These are phyloP conservation scores for Alloplasta piceator DNA, from an alignment of 2,888 invertebrate species.

Conservation along the genomic window DNA sequence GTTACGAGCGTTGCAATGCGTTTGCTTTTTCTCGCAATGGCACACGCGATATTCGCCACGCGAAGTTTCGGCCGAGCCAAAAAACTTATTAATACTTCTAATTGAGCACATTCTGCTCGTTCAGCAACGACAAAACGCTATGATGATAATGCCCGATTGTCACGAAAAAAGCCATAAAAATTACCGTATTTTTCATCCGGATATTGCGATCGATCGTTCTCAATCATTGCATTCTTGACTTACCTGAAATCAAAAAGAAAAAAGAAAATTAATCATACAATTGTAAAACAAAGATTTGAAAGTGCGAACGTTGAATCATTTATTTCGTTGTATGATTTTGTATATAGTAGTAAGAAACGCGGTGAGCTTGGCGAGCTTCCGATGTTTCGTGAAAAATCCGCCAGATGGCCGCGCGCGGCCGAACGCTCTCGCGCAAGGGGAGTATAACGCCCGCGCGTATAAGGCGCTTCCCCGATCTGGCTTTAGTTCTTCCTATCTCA, in stretches of 20 bases:
- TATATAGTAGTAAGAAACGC: too few relatives aligned
- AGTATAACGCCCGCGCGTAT: too few relatives aligned
- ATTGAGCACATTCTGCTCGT: constrained; percentile 40
- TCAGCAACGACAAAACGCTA: constrained; percentile 2
- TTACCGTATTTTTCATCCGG: constrained; percentile 32
- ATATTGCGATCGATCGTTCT: constrained; percentile 13
- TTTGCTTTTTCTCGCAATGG: not conserved
- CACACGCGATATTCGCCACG: constrained; percentile 45
- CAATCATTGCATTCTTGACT: constrained; percentile 28
- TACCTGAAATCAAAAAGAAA: constrained; percentile 63
- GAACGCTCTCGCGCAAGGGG: too few relatives aligned
- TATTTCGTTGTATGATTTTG: too few relatives aligned
- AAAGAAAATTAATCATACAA: not conserved
- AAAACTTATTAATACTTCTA: constrained; percentile 44
- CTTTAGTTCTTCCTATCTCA: too few relatives aligned
- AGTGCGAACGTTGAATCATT: too few relatives aligned
- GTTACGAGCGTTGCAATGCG: not conserved
- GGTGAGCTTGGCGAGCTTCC: too few relatives aligned
- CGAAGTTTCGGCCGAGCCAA: constrained; percentile 28
- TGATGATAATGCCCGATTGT: constrained; percentile 37
- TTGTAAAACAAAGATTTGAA: not conserved
- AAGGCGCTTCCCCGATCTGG: too few relatives aligned
- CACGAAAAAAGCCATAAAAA: constrained; percentile 24
- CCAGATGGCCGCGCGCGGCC: too few relatives aligned
- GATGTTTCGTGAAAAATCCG: too few relatives aligned